These are phyloP conservation scores for Drepana falcataria DNA, from an alignment of 2,888 invertebrate species.

Conservation along the genomic window DNA sequence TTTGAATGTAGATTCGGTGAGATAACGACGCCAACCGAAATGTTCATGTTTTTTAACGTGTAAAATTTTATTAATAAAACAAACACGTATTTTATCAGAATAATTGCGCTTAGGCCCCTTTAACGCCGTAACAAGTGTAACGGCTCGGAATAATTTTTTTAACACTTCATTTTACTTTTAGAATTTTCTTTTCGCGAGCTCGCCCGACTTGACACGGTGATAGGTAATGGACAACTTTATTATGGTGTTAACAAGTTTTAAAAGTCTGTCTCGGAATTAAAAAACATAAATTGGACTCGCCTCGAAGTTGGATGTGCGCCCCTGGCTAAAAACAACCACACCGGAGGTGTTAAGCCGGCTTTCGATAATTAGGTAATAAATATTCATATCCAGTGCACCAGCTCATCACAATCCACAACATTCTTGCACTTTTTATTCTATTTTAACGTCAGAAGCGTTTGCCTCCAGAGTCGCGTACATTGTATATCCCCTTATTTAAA, in stretches of 20 bases:
- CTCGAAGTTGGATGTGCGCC: slow-evolving; percentile 36
- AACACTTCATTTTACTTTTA: slow-evolving; percentile 14
- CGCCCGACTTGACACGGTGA: slow-evolving; percentile 33
- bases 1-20: slow-evolving; percentile 16
- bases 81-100: slow-evolving; percentile 12
- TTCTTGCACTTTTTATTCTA: slow-evolving; percentile 37
- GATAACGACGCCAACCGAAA: slow-evolving; percentile 20
- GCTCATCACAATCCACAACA: slow-evolving; percentile 47
- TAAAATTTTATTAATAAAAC: slow-evolving; percentile 8
- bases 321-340: slow-evolving; percentile 37
- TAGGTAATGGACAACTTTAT: slow-evolving; percentile 50
- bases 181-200: slow-evolving; percentile 23
- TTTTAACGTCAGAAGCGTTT: slow-evolving; percentile 45
- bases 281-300: slow-evolving; percentile 40
- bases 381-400: slow-evolving; percentile 66
- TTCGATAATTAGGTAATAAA: slow-evolving; percentile 70
- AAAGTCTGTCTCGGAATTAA: slow-evolving; percentile 25
- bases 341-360: slow-evolving; percentile 54
- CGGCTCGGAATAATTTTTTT: slow-evolving; percentile 17
- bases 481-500: slow-evolving; percentile 3
- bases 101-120: slow-evolving; percentile 6
- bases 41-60: slow-evolving; percentile 19
- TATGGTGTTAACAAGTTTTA: slow-evolving; percentile 40
- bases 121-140: slow-evolving; percentile 3
- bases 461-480: slow-evolving; percentile 18